Evolutionary conservation across 1,140 invertebrate species (phyloP).

Genomic region (Linepithema humile): DNA sequence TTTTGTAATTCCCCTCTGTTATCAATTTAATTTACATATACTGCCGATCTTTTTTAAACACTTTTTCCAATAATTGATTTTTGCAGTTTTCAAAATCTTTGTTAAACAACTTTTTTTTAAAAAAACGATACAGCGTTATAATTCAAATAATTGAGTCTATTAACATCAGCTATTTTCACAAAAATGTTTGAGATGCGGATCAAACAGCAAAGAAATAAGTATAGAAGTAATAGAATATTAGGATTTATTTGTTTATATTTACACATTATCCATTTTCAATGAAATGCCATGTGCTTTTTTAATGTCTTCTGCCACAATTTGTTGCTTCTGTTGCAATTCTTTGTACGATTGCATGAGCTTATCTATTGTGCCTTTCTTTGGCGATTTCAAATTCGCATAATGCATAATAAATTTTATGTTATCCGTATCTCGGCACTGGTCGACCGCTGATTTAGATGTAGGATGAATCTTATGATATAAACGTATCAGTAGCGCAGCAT

Average conservation of each 20-base stretch:
- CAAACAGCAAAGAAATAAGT: background rate
- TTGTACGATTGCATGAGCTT: conserved; percentile 87
- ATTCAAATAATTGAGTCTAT: background rate
- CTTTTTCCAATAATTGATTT: background rate
- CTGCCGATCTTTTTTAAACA: background rate
- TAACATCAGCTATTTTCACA: background rate
- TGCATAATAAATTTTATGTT: conserved; percentile 85
- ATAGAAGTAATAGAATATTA: background rate
- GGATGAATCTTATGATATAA: conserved; percentile 86
- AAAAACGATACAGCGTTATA: background rate
- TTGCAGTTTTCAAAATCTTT: background rate
- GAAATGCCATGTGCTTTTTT: conserved; percentile 85
- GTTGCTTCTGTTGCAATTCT: conserved; percentile 86
- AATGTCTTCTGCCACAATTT: conserved; percentile 86
- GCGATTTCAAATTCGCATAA: conserved; percentile 87
- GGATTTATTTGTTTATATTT: conserved; percentile 42
- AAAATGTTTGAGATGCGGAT: background rate
- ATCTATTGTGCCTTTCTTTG: conserved; percentile 86
- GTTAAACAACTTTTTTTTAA: background rate
- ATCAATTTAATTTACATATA: background rate
- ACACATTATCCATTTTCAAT: background rate
- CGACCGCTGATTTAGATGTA: conserved; percentile 76
- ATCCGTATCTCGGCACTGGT: conserved; percentile 68
- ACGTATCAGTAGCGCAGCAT: conserved; percentile 86
- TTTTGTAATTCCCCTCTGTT: background rate